Evolutionary conservation across 2,888 invertebrate species (phyloP).

Genomic region (Hirtodrosophila confusa): DNA sequence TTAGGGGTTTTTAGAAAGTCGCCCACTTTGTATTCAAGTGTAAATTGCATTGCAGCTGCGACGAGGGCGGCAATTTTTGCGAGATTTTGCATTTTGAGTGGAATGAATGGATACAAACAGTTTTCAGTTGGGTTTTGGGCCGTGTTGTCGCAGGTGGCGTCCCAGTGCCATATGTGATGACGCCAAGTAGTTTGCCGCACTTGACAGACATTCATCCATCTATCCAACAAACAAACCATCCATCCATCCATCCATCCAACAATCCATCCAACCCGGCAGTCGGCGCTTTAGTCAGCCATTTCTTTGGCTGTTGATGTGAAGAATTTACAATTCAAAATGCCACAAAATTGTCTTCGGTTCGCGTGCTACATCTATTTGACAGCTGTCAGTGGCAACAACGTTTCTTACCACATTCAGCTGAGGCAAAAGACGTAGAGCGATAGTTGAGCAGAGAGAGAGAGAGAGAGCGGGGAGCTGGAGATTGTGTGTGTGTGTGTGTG

Average conservation of each 20-base stretch:
- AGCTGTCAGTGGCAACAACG: conserved; percentile 67
- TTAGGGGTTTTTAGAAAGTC: conserved; percentile 26
- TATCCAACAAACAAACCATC: conserved; percentile 16
- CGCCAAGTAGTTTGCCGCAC: conserved; percentile 64
- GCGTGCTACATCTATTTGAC: conserved; percentile 71
- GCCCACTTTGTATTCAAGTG: conserved; percentile 74
- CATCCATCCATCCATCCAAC: conserved; percentile 12
- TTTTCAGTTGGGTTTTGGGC: conserved; percentile 37
- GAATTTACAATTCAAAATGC: conserved; percentile 79
- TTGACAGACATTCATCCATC: conserved; percentile 55
- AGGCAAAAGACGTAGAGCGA: not conserved
- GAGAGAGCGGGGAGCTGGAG: not conserved
- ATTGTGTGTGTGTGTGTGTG: not conserved
- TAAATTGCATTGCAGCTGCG: conserved; percentile 78
- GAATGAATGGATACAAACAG: conserved; percentile 45
- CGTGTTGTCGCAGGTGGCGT: conserved; percentile 71
- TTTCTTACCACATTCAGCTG: conserved; percentile 43
- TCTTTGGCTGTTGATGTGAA: conserved; percentile 49
- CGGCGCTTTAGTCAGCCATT: conserved; percentile 45
- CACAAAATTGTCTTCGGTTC: conserved; percentile 69
- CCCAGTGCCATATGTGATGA: conserved; percentile 59
- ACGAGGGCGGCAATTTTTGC: conserved; percentile 46
- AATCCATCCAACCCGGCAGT: conserved; percentile 30
- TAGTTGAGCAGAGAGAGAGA: not conserved
- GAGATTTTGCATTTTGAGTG: conserved; percentile 74